These are phyloP conservation scores for Smittia sp. DNA, from an alignment of 2,888 invertebrate species.

Conservation along the genomic window DNA sequence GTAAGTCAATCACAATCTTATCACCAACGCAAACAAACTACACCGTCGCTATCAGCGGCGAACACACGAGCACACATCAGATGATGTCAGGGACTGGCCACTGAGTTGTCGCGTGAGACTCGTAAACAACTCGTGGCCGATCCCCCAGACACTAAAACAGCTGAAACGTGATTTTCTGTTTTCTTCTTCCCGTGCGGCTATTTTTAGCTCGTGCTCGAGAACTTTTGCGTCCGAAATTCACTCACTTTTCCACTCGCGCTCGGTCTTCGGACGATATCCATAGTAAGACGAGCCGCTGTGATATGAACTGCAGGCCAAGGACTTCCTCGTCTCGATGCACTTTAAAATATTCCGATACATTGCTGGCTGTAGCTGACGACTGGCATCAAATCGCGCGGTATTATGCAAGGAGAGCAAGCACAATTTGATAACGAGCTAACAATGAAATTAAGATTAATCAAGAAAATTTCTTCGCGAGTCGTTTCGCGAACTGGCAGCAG, in stretches of 20 bases:
- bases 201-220: too few relatives aligned
- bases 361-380: too few relatives aligned
- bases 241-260: slow-evolving; percentile 49
- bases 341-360: too few relatives aligned
- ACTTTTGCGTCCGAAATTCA: neutral
- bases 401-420: too few relatives aligned
- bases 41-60: too few relatives aligned
- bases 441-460: too few relatives aligned
- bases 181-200: neutral
- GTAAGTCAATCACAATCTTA: neutral
- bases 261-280: slow-evolving; percentile 49
- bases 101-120: neutral
- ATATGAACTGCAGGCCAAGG: neutral
- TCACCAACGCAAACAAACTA: neutral
- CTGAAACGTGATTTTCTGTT: neutral
- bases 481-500: slow-evolving; percentile 2
- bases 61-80: too few relatives aligned
- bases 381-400: too few relatives aligned
- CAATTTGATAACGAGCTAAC: too few relatives aligned
- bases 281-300: slow-evolving; percentile 43
- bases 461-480: too few relatives aligned
- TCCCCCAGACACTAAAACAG: neutral
- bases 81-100: neutral
- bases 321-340: too few relatives aligned
- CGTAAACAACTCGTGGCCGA: neutral